phyloP scores from a whole-genome alignment of 2,888 invertebrate genomes.

The Drosophila paracracens region DNA sequence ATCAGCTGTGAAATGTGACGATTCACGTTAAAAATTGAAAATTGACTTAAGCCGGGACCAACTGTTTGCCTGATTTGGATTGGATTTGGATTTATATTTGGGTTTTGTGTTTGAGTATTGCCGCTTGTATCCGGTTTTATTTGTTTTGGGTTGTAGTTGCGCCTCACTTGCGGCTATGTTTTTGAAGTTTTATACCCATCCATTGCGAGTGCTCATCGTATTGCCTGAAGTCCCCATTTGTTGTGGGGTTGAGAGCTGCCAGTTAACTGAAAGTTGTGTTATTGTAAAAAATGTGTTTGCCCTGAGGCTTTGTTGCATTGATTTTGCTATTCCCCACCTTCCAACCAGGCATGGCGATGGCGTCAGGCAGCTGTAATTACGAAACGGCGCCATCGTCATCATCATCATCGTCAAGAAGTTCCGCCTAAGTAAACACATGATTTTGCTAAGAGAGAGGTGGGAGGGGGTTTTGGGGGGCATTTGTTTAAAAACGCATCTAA shows the following conservation, averaged over 20 bases:
- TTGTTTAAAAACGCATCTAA: slow-evolving; percentile 81
- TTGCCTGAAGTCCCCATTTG: slow-evolving; percentile 8
- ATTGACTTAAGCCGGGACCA: slow-evolving; percentile 65
- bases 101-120: slow-evolving; percentile 8
- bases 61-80: slow-evolving; percentile 67
- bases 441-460: slow-evolving; percentile 47
- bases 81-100: slow-evolving; percentile 58
- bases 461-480: slow-evolving; percentile 36
- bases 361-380: slow-evolving; percentile 53
- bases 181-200: slow-evolving; percentile 59
- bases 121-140: slow-evolving; percentile 29
- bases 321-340: slow-evolving; percentile 45
- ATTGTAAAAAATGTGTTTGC: slow-evolving; percentile 45
- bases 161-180: slow-evolving; percentile 71
- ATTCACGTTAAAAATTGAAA: slow-evolving; percentile 31
- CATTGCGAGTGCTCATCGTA: slow-evolving; percentile 10
- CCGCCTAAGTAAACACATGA: slow-evolving; percentile 80
- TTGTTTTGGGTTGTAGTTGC: slow-evolving; percentile 59
- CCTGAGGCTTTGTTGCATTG: slow-evolving; percentile 53
- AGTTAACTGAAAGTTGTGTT: slow-evolving; percentile 33
- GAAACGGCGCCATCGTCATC: slow-evolving; percentile 28
- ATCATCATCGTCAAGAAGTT: slow-evolving; percentile 52
- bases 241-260: slow-evolving; percentile 20
- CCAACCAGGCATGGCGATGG: slow-evolving; percentile 21
- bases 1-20: slow-evolving; percentile 74